Conservation (phyloP, 2,797 vertebrate genomes). For the Circus cinereus region DNA sequence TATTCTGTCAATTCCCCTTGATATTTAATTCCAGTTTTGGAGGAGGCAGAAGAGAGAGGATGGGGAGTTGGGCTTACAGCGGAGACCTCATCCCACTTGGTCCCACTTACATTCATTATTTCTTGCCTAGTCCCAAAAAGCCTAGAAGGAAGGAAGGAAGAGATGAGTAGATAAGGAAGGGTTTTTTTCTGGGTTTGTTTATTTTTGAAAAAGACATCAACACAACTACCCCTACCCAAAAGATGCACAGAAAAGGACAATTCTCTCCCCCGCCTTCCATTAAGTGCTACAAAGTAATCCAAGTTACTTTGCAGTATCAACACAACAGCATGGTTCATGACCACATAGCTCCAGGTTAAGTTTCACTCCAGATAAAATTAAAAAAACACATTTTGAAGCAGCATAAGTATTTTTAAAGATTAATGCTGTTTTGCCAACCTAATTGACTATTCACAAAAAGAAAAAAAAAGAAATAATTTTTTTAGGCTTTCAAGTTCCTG, state of each 20-base stretch:
- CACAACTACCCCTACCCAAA: neutral
- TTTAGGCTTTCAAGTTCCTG: neutral
- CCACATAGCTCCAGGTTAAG: neutral
- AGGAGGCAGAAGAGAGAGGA: neutral
- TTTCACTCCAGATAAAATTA: neutral
- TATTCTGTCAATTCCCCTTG: neutral
- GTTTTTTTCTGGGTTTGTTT: neutral
- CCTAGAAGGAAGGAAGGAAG: neutral
- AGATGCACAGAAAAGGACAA: neutral
- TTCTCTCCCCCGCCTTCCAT: rapidly evolving
- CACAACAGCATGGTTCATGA: neutral
- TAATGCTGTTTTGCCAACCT: neutral
- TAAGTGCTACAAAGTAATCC: neutral
- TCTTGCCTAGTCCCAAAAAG: neutral
- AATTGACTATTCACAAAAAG: neutral
- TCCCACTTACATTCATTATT: neutral
- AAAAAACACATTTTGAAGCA: neutral
- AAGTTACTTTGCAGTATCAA: neutral
- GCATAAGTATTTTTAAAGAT: neutral
- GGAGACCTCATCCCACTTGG: neutral
- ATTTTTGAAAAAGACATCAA: neutral
- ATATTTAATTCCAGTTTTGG: neutral
- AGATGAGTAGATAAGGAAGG: neutral
- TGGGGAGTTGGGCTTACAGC: neutral
- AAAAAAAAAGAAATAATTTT: neutral